Evolutionary conservation across 2,888 invertebrate species (phyloP), one percentile per base, ranked within the genome.

Genomic region (Hirtodrosophila alboralis): DNA sequence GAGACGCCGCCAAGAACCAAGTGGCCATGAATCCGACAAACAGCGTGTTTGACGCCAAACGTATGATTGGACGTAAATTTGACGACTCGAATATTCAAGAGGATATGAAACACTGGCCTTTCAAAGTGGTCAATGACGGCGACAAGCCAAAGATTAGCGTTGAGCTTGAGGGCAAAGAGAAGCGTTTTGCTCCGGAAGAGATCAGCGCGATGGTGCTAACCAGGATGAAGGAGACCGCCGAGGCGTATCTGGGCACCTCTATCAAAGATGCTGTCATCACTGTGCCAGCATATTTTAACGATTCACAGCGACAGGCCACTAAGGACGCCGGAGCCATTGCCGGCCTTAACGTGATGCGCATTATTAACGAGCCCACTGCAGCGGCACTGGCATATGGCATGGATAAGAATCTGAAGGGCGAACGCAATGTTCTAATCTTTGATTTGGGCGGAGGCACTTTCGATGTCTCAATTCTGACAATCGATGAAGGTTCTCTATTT

Each of bases 71-170:
- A 53, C 95, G 98, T 84, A 95, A 95, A 84, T 98, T 95, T 90
- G 95, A 95, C 81, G 97, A 97, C 90, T 91, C 92, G 34, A 95
- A 96, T n/a, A 96, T 99, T 52, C 98, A 98, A 91, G 94, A 94
- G 44, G 98, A 98, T 90, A 95, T 97, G 93, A 97, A 97, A 91
- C 95, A 96, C 91, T 98, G 97, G 95, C 97, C 98, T 43, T 98
- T 98, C 89, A 95, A 95, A 89, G 97, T 97, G 2, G 91, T 95
- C 87, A 95, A 93, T 89, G 95, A 95, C 88, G 93, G 93, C 64
- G 94, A 95, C 44, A 96, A 95, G 90, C 96, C 96, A 66, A 96
- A 95, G 91, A 95, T 96, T 70, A 92, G 94, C 90, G 96, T 97
- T 14, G 91, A 95, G 63, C 97, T 96, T 92, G 97, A 97, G 89